Base-by-base conservation (phyloP, 1,140 invertebrate species). In the Spodoptera frugiperda region DNA sequence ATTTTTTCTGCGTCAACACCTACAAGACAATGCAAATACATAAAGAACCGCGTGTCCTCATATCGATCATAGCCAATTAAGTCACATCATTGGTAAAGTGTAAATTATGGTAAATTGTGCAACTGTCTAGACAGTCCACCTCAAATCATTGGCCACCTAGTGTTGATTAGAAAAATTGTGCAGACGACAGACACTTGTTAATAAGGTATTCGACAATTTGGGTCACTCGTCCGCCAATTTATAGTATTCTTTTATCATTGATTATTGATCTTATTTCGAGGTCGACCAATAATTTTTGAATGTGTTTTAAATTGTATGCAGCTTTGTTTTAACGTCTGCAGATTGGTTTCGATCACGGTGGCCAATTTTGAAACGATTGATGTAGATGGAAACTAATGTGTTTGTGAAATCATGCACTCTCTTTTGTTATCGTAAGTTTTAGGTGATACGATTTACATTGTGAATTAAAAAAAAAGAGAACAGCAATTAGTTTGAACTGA, bases 61-160 rank as follows among this genome's bases (percentile, higher is more conserved):
- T 44, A 61, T 65, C 61, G 61, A 48, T 65, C 44, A 49, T 48
- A 21, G 61, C 14, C 61, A 48, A 65, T 65, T 65, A 65, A 21
- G 21, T 65, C 44, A 65, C 61, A 19, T 48, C 61, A 65, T 21
- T 48, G 44, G 19, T n/a, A 21, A 48, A 3, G 44, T 46, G 81
- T 82, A 86, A 86, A 87, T 84, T 76, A 89, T 79, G 78, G 72
- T 78, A 77, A 84, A 90, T 88, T 88, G 77, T 76, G 75, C 65
- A 57, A 25, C 54, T 77, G 90, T 92, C 90, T 92, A 91, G 90
- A 92, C 90, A 70, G 25, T 85, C 89, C 89, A 90, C 91, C 90
- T 83, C 78, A 82, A 79, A 77, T 79, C 21, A 68, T 72, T 48
- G 39, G 39, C 12, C 70, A 72, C 70, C 25, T 57, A 55, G 33